A percentile compares a stretch with the other conserved stretches of the same genome.
These are phyloP conservation scores for Parasteatoda tepidariorum DNA, from an alignment of 1,140 invertebrate species.

Conservation along the genomic window DNA sequence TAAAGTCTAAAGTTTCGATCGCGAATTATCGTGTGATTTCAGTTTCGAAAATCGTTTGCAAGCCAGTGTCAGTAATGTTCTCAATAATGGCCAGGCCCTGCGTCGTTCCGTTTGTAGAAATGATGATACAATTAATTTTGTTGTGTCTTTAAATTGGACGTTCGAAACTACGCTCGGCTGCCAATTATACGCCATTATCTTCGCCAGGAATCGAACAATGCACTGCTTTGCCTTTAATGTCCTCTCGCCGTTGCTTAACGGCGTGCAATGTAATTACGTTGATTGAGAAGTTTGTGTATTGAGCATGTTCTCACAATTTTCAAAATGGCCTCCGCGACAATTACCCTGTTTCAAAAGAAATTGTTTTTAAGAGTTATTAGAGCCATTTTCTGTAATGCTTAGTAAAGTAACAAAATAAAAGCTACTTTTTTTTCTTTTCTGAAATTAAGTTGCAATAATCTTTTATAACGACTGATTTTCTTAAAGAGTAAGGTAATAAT, in stretches of 20 bases:
- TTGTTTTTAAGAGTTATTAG: conserved; percentile 18
- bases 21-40: conserved; percentile 28
- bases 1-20: conserved; percentile 20
- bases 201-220: conserved; percentile 31
- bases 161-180: conserved; percentile 9
- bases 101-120: conserved; percentile 35
- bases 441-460: no score
- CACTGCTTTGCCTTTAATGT: neutral
- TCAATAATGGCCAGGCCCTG: conserved; percentile 4
- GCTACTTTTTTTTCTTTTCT: neutral
- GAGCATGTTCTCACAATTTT: conserved; percentile 14
- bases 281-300: conserved; percentile 38
- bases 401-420: no score
- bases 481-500: no score
- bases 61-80: conserved; percentile 8
- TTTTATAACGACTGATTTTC: no score
- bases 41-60: conserved; percentile 15
- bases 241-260: neutral
- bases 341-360: conserved; percentile 30
- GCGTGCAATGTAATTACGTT: conserved; percentile 30
- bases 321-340: conserved; percentile 1
- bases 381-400: neutral
- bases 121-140: conserved; percentile 54
- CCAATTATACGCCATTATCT: conserved; percentile 46
- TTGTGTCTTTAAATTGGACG: conserved; percentile 49